Conservation (phyloP, 2,113 vertebrate species). For the Machaerirhynchus nigripectus region DNA sequence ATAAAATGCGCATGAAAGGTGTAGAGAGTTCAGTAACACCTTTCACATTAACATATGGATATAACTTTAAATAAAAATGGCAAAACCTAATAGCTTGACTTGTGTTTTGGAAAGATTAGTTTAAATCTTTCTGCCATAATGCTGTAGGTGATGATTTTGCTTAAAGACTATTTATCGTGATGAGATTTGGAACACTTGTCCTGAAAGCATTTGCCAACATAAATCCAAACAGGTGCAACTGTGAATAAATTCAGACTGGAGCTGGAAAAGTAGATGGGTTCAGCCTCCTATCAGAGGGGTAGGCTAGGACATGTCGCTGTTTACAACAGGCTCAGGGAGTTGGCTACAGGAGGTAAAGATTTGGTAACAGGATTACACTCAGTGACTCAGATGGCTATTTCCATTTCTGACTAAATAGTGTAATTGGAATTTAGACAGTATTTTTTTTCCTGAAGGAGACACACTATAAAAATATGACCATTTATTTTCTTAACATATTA, state of each 20-base stretch:
- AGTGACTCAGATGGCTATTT: background rate
- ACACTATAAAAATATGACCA: background rate
- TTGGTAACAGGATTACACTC: background rate
- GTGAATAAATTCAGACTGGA: background rate
- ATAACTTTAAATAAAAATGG: background rate
- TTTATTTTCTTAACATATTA: background rate
- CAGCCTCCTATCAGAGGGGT: background rate
- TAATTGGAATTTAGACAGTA: background rate
- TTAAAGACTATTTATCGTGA: background rate
- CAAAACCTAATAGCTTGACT: background rate
- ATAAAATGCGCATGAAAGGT: background rate
- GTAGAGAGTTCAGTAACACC: background rate
- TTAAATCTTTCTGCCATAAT: background rate
- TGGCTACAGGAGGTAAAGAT: background rate
- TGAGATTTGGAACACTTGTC: background rate
- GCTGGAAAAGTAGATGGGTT: background rate
- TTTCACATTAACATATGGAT: background rate
- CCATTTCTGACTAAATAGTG: background rate
- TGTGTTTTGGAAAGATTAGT: background rate
- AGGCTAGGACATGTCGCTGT: background rate
- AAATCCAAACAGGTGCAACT: background rate
- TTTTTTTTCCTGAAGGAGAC: background rate
- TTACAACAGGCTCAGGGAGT: background rate
- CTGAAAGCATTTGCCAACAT: background rate
- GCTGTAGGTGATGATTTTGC: background rate